Evolutionary conservation across 2,797 vertebrate species (phyloP).

Genomic region (Coendou prehensilis): DNA sequence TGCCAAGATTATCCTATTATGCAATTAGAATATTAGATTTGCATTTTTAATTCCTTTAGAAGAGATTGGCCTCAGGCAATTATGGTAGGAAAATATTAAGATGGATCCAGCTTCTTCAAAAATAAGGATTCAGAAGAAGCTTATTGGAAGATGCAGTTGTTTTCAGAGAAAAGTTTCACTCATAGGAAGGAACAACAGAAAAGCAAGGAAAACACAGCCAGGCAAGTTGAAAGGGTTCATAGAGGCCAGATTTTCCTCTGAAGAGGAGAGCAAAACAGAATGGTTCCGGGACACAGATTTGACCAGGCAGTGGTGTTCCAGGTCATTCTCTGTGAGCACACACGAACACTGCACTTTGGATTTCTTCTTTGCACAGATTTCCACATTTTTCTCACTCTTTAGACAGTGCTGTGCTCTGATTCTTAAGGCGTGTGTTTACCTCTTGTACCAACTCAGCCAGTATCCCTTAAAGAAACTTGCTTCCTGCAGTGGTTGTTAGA

Average conservation of each 20-base stretch:
- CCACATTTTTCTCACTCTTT: neutral
- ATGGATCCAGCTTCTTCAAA: constrained; percentile 87
- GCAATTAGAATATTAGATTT: constrained; percentile 95
- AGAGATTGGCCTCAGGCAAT: constrained; percentile 89
- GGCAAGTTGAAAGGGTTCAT: constrained; percentile 65
- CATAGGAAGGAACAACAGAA: constrained; percentile 68
- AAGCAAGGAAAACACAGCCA: constrained; percentile 79
- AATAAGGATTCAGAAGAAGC: constrained; percentile 83
- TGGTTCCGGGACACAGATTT: neutral
- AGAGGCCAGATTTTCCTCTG: constrained; percentile 28
- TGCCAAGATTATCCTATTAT: constrained; percentile 96
- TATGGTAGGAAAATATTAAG: constrained; percentile 87
- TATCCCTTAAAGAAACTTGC: neutral
- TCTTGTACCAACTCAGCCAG: neutral
- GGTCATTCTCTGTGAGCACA: neutral
- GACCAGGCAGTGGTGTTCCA: neutral
- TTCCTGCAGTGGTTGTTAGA: neutral
- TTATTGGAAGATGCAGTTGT: constrained; percentile 86
- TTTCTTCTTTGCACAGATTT: neutral
- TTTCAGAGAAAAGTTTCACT: constrained; percentile 83
- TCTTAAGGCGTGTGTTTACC: accelerated
- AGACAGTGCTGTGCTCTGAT: accelerated
- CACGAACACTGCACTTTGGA: neutral
- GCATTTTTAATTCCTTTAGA: constrained; percentile 98
- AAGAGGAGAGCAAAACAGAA: neutral